These are phyloP conservation scores for Formica aserva DNA, from an alignment of 2,888 invertebrate species.

Conservation along the genomic window DNA sequence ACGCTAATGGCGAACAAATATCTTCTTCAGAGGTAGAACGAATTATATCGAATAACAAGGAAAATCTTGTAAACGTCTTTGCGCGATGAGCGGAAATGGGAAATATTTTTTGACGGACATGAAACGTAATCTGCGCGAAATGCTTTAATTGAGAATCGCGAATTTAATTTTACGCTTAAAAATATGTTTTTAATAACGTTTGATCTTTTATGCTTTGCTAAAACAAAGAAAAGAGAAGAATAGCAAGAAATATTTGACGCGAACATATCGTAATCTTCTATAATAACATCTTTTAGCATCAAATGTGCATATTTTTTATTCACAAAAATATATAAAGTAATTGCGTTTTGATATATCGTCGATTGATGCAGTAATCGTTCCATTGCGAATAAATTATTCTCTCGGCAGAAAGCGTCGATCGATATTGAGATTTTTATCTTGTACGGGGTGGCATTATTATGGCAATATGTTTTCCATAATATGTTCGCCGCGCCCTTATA, in stretches of 20 bases:
- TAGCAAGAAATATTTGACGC: neutral
- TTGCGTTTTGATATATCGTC: neutral
- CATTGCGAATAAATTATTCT: conserved; percentile 11
- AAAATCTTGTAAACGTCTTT: conserved; percentile 40
- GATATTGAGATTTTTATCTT: conserved; percentile 40
- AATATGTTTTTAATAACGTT: neutral
- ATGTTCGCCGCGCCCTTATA: conserved; percentile 28
- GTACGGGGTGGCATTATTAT: conserved; percentile 18
- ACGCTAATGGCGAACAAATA: conserved; percentile 56
- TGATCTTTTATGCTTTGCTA: neutral
- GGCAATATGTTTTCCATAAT: conserved; percentile 26
- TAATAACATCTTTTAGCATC: neutral
- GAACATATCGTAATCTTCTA: neutral
- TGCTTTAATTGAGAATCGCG: neutral
- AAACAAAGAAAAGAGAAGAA: neutral
- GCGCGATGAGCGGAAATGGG: neutral
- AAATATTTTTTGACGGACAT: conserved; percentile 1
- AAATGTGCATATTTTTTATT: neutral
- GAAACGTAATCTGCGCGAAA: conserved; percentile 13
- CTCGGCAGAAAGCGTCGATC: conserved; percentile 7
- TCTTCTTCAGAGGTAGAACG: conserved; percentile 31
- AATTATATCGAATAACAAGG: conserved; percentile 47
- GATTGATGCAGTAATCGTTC: conserved; percentile 22
- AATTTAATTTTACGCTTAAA: conserved; percentile 2
- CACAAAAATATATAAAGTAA: neutral